Conservation (phyloP, 2,888 invertebrate genomes). For the Octonoba sinensis region DNA sequence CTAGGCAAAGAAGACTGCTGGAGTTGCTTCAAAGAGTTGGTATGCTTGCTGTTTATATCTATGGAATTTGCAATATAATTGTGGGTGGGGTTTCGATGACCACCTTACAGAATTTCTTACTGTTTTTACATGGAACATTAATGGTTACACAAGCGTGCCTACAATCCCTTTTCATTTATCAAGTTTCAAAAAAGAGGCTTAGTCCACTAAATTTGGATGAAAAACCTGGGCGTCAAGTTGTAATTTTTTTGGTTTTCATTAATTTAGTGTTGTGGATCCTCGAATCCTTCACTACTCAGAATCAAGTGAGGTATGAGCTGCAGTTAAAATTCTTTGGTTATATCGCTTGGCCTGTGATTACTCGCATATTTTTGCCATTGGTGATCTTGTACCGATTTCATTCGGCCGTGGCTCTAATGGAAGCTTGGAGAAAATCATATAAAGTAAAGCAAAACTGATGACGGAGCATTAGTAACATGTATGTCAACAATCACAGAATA, state of each 20-base stretch:
- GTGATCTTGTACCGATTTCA: conserved; percentile 77
- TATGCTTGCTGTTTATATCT: conserved; percentile 62
- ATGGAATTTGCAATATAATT: conserved; percentile 62
- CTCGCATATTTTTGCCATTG: conserved; percentile 77
- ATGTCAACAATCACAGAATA: too few species aligned
- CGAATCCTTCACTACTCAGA: conserved; percentile 78
- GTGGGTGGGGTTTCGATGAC: conserved; percentile 50
- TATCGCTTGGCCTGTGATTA: conserved; percentile 78
- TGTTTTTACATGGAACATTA: conserved; percentile 72
- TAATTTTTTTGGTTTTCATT: conserved; percentile 77
- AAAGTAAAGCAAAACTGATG: conserved; percentile 47
- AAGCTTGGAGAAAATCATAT: conserved; percentile 70
- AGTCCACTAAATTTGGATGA: conserved; percentile 52
- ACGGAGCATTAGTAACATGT: neutral
- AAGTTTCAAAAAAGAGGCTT: conserved; percentile 47
- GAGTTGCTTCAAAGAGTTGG: conserved; percentile 62
- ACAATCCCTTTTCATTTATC: conserved; percentile 65
- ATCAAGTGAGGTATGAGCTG: conserved; percentile 76
- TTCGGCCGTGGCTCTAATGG: conserved; percentile 75
- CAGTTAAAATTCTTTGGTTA: conserved; percentile 77
- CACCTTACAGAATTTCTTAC: conserved; percentile 70
- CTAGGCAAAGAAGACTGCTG: conserved; percentile 33
- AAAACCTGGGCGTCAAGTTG: conserved; percentile 69
- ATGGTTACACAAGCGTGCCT: conserved; percentile 72
- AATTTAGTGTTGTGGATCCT: conserved; percentile 79